phyloP scores from a whole-genome alignment of 1,140 invertebrate species.

The Cyrtorhinus lividipennis region DNA sequence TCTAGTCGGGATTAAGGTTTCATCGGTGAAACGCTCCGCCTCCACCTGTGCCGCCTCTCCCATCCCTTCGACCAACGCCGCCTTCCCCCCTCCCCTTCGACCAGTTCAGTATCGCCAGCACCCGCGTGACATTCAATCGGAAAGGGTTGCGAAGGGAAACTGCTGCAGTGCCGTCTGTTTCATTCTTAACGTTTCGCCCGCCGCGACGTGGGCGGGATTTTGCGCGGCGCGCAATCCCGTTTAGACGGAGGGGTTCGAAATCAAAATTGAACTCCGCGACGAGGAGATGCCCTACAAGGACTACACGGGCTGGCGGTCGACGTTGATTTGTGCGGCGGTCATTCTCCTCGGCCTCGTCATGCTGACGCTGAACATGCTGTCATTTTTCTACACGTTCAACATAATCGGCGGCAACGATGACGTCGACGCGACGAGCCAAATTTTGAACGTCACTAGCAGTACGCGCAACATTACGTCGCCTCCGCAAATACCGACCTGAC shows the following conservation, averaged over 20 bases:
- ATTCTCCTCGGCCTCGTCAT: constrained; percentile 4
- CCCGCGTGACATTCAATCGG: constrained; percentile 1
- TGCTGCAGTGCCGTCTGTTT: constrained; percentile 2
- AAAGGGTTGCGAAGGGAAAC: neutral
- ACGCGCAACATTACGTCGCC: neutral
- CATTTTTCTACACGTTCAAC: constrained; percentile 1
- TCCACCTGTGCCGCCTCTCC: neutral
- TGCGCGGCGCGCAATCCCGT: too few relatives aligned
- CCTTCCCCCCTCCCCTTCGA: neutral
- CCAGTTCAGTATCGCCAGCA: too few relatives aligned
- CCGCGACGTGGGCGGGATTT: too few relatives aligned
- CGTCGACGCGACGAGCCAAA: neutral
- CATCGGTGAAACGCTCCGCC: too few relatives aligned
- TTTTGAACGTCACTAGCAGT: too few relatives aligned
- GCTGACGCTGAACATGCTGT: neutral
- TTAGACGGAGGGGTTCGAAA: too few relatives aligned
- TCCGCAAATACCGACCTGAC: neutral
- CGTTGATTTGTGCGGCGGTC: neutral
- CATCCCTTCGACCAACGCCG: neutral
- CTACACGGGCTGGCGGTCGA: neutral
- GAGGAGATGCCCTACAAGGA: neutral
- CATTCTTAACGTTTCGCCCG: neutral
- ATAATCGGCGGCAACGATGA: neutral
- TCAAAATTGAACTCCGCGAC: too few relatives aligned
- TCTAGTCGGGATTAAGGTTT: constrained; percentile 2